Conservation (phyloP, 2,113 vertebrate genomes). For the Amblyornis subalaris region DNA sequence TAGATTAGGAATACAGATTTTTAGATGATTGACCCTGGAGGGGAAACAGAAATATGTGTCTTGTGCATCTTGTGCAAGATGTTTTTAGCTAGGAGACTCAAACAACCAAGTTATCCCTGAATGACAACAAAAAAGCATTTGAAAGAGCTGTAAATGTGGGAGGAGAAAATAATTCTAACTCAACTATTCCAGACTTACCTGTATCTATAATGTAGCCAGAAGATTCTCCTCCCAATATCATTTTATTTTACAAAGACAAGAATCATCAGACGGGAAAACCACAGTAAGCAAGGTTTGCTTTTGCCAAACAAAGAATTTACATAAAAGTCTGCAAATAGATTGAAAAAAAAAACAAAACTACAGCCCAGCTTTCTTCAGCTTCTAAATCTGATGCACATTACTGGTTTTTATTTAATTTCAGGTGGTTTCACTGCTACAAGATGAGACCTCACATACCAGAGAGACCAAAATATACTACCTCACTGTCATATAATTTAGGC, state of each 20-base stretch:
- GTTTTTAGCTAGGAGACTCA: neutral
- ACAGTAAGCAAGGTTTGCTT: neutral
- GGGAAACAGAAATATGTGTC: neutral
- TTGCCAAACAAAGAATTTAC: conserved; percentile 17
- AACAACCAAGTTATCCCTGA: neutral
- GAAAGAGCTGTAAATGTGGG: neutral
- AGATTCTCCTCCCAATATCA: neutral
- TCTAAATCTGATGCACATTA: conserved; percentile 43
- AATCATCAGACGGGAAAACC: conserved; percentile 28
- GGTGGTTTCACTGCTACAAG: conserved; percentile 59
- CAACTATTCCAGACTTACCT: neutral
- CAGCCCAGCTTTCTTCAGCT: neutral
- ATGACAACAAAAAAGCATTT: neutral
- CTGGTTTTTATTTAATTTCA: conserved; percentile 26
- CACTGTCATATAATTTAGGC: conserved; percentile 77
- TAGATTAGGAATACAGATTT: neutral
- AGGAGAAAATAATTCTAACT: neutral
- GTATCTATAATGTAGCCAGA: neutral
- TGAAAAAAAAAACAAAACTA: neutral
- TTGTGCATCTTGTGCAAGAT: neutral
- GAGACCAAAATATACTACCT: conserved; percentile 66
- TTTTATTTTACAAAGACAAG: conserved; percentile 27
- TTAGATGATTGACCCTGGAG: neutral
- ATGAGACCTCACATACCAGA: conserved; percentile 63
- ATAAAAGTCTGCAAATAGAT: neutral